These are phyloP conservation scores for Argya squamiceps DNA, from an alignment of 2,797 vertebrate species.

Conservation along the genomic window DNA sequence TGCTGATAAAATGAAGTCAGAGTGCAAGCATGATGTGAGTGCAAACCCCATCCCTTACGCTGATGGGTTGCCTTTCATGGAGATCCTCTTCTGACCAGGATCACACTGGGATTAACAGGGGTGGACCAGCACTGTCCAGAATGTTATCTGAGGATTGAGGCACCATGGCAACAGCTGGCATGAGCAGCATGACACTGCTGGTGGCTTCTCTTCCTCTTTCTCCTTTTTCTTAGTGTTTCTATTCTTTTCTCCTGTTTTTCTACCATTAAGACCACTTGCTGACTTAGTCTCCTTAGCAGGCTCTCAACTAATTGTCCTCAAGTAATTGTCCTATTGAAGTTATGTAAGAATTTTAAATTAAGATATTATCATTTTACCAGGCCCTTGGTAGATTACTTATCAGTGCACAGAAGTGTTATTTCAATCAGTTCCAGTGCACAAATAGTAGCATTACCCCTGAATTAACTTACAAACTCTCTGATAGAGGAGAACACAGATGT, in stretches of 20 bases:
- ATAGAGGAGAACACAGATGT: background rate
- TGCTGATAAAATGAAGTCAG: background rate
- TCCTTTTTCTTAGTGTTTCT: background rate
- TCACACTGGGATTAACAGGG: background rate
- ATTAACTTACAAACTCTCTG: background rate
- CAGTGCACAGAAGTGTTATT: background rate
- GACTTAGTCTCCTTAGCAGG: background rate
- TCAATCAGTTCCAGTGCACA: background rate
- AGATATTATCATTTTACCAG: background rate
- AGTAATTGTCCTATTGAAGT: background rate
- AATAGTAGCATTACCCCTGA: background rate
- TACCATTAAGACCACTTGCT: background rate
- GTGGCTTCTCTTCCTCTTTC: background rate
- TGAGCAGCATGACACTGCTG: background rate
- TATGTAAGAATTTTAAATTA: background rate
- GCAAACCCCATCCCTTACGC: accelerated
- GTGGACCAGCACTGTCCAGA: background rate
- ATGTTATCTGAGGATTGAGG: background rate
- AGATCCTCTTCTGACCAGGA: background rate
- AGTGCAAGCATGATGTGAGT: background rate
- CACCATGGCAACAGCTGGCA: background rate
- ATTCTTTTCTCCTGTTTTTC: background rate
- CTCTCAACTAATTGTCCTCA: background rate
- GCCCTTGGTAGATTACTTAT: background rate
- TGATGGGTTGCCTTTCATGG: background rate